phyloP scores from a whole-genome alignment of 2,888 invertebrate genomes.

The Ganaspis brasiliensis region DNA sequence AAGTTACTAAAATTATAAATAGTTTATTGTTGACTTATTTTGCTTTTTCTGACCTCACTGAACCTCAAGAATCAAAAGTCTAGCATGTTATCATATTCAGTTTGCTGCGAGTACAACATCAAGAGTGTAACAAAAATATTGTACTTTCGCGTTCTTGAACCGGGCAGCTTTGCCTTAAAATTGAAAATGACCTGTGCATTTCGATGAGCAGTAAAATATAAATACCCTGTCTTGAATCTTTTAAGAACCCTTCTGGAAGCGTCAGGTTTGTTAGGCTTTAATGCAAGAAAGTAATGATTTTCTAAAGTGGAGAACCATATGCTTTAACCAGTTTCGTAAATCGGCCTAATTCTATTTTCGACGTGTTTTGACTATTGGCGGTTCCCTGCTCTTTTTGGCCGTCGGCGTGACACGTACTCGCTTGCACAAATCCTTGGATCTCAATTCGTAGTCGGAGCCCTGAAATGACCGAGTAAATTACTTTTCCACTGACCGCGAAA shows the following conservation, averaged over 20 bases:
- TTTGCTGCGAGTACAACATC: not conserved
- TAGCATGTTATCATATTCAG: too few relatives aligned
- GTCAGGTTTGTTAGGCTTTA: not conserved
- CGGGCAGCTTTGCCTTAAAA: not conserved
- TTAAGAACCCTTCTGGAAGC: slow-evolving; percentile 14
- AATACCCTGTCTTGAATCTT: not conserved
- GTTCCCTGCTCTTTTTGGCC: slow-evolving; percentile 44
- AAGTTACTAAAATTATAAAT: too few relatives aligned
- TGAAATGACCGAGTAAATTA: slow-evolving; percentile 36
- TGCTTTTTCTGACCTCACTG: too few relatives aligned
- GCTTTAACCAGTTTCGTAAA: slow-evolving; percentile 37
- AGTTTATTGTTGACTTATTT: too few relatives aligned
- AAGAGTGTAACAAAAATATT: not conserved
- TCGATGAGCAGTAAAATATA: slow-evolving; percentile 1
- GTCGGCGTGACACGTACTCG: slow-evolving; percentile 5
- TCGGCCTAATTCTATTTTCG: slow-evolving; percentile 57
- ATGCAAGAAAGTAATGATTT: slow-evolving; percentile 34
- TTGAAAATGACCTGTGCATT: slow-evolving; percentile 9
- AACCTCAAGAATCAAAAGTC: too few relatives aligned
- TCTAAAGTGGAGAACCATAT: slow-evolving; percentile 36
- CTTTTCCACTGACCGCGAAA: slow-evolving; percentile 34
- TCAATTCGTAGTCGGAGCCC: slow-evolving; percentile 48
- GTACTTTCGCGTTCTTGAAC: not conserved
- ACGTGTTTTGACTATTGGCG: slow-evolving; percentile 63
- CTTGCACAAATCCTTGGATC: slow-evolving; percentile 44